phyloP scores from a whole-genome alignment of 2,113 vertebrate genomes.

The Sceloporus tristichus region DNA sequence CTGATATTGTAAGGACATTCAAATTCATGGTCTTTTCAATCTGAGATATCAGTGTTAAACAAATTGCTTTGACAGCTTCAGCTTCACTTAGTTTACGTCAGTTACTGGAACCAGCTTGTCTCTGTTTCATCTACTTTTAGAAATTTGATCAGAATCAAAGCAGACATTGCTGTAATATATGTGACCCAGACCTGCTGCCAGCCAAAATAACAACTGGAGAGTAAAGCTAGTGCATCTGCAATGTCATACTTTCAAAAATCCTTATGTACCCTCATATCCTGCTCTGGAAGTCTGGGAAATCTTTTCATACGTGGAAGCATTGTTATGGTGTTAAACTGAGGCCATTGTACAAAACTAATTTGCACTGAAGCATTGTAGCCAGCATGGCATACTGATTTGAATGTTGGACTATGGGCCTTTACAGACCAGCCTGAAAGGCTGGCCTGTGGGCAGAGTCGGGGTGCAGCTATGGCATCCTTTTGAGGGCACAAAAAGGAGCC shows the following conservation, averaged over 20 bases:
- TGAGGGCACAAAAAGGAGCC: too few relatives aligned
- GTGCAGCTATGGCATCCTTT: too few relatives aligned
- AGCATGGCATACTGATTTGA: too few relatives aligned
- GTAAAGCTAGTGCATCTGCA: background rate
- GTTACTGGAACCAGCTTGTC: constrained; percentile 8
- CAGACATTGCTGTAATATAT: constrained; percentile 11
- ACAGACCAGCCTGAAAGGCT: too few relatives aligned
- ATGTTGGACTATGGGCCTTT: too few relatives aligned
- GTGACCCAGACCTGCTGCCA: background rate
- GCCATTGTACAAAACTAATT: too few relatives aligned
- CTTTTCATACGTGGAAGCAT: too few relatives aligned
- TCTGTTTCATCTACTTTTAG: constrained; percentile 15
- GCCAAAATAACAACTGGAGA: background rate
- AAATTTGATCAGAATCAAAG: constrained; percentile 23
- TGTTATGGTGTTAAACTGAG: too few relatives aligned
- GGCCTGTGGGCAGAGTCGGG: too few relatives aligned
- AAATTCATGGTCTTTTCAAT: constrained; percentile 9
- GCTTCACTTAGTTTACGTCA: constrained; percentile 7
- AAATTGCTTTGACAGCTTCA: constrained; percentile 34
- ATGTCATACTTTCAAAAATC: background rate
- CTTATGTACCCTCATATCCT: too few relatives aligned
- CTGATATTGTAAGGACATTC: background rate
- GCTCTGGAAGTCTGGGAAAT: too few relatives aligned
- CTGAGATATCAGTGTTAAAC: background rate
- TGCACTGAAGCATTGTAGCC: too few relatives aligned